These are phyloP conservation scores for Sapajus apella DNA, from an alignment of 2,113 vertebrate genomes.

Conservation along the genomic window DNA sequence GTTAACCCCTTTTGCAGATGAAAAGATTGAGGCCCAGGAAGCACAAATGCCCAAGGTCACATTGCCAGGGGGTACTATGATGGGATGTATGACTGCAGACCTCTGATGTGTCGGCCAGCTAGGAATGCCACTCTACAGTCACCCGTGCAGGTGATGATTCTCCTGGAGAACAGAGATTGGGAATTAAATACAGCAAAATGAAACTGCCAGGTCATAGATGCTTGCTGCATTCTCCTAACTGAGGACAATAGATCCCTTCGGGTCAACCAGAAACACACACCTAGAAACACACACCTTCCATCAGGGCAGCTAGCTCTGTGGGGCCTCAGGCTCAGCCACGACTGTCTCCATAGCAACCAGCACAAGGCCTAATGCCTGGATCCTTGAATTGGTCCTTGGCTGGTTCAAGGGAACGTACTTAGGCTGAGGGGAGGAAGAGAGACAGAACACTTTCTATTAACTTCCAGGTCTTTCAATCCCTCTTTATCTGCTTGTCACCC, in stretches of 20 bases:
- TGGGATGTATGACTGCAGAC: background rate
- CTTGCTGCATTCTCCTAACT: background rate
- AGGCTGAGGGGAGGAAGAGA: background rate
- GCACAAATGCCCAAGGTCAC: background rate
- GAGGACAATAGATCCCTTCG: background rate
- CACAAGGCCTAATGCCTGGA: background rate
- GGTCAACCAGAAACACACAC: slow-evolving; percentile 37
- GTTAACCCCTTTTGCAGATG: background rate
- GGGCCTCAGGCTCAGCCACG: background rate
- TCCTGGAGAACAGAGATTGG: background rate
- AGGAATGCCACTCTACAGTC: background rate
- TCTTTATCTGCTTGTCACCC: background rate
- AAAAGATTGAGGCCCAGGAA: background rate
- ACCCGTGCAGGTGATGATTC: background rate
- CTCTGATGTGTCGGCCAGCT: background rate
- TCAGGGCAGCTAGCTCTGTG: background rate
- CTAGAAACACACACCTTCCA: background rate
- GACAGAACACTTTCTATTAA: background rate
- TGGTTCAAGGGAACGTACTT: background rate
- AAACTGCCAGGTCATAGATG: background rate
- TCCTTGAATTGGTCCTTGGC: background rate
- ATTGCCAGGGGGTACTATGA: background rate
- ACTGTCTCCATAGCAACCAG: slow-evolving; percentile 27
- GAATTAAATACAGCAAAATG: background rate
- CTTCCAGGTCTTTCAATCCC: background rate